Base-by-base conservation (phyloP, 1,140 invertebrate genomes). In the Rhopalosiphum padi region DNA sequence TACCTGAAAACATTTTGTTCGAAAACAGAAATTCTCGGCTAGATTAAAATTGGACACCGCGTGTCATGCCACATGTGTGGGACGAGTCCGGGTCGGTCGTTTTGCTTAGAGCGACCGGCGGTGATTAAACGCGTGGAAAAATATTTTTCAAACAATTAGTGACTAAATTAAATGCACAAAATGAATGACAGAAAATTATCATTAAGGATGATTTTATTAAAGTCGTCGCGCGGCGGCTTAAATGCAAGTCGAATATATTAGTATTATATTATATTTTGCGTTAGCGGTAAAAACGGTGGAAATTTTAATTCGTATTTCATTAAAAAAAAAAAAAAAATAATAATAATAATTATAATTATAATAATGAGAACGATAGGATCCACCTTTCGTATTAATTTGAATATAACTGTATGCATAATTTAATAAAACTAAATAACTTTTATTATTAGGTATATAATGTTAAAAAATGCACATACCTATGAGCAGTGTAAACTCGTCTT, bases 81-180 rank as follows among this genome's bases (percentile, higher is more conserved):
- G 21, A 46, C 25, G 25, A 2, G 23, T 18, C 9, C 0, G 85
- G 25, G 23, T 18, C 9, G 0, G 85, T n/a, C 43, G 15, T 86
- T 6, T 46, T 4, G 83, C 23, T 86, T 7, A 30, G 9, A 30
- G 9, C 60, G 30, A 5, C 23, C 41, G 23, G 25, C 25, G 43
- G 25, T 21, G 43, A 46, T 86, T 86, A 46, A 85, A 85, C 1
- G 30, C 25, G 23, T 18, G 41, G 85, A 46, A 86, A 86, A 86
- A 86, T n/a, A 86, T 7, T 43, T 86, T 86, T 86, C n/a, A 46
- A 86, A 46, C 85, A 86, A 86, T 86, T 46, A 86, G 30, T 1
- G 41, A n/a, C 43, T 86, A n/a, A 30, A 86, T 86, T n/a, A 86
- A 86, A 46, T 86, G 41, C 85, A 86, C 15, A 48, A 86, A 86